phyloP scores from a whole-genome alignment of 2,113 vertebrate genomes.

The Struthio camelus region DNA sequence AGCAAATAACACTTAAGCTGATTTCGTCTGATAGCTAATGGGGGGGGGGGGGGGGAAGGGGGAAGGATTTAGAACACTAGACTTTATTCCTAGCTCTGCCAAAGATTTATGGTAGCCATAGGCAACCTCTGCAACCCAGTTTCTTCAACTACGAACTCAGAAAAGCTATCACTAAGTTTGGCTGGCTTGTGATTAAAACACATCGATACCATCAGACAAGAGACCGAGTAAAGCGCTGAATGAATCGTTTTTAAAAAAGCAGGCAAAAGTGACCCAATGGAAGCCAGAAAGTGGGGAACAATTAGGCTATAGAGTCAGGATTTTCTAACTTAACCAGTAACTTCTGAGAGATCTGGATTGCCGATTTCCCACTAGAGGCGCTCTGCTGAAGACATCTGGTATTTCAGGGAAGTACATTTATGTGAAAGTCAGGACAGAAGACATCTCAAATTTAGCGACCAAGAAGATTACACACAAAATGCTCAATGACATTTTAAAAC shows the following conservation, averaged over 20 bases:
- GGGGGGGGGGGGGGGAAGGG: background rate
- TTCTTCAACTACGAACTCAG: background rate
- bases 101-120: background rate
- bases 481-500: background rate
- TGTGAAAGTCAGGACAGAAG: background rate
- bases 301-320: accelerated
- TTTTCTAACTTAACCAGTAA: background rate
- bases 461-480: background rate
- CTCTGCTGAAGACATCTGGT: background rate
- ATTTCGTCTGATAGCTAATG: background rate
- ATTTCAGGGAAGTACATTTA: background rate
- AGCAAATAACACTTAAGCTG: background rate
- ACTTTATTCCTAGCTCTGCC: background rate
- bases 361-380: background rate
- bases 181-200: background rate
- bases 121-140: background rate
- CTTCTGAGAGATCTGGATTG: background rate
- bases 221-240: background rate
- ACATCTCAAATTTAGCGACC: background rate
- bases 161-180: background rate
- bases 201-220: background rate
- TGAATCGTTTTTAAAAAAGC: background rate
- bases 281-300: background rate
- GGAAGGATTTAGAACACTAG: background rate
- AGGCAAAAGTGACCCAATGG: background rate